Conservation (phyloP, 1,140 invertebrate species). For the Matsumurasca onukii region DNA sequence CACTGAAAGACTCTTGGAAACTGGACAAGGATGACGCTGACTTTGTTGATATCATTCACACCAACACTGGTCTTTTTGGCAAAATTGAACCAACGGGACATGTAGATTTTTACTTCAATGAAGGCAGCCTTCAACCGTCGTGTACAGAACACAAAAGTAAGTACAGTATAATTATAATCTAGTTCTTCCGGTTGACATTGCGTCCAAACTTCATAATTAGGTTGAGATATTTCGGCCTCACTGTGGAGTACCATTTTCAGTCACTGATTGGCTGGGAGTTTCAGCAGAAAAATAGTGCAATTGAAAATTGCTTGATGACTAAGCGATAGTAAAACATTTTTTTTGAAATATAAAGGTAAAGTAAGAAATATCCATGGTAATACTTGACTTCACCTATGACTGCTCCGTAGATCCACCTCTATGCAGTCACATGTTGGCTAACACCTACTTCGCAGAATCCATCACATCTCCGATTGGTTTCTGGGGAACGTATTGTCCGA, state of each 20-base stretch:
- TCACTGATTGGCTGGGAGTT: too few relatives aligned
- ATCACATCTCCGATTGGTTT: slow-evolving; percentile 63
- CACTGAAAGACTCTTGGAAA: slow-evolving; percentile 56
- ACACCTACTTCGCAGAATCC: slow-evolving; percentile 71
- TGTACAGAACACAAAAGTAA: slow-evolving; percentile 47
- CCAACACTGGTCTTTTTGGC: slow-evolving; percentile 67
- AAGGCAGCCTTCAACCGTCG: slow-evolving; percentile 66
- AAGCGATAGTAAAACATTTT: too few relatives aligned
- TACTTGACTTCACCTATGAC: too few relatives aligned
- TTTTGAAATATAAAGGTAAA: too few relatives aligned
- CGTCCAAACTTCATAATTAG: too few relatives aligned
- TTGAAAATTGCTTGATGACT: too few relatives aligned
- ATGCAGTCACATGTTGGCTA: slow-evolving; percentile 68
- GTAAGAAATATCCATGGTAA: too few relatives aligned
- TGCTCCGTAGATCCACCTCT: slow-evolving; percentile 50
- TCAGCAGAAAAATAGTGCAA: too few relatives aligned
- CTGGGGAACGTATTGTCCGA: slow-evolving; percentile 65
- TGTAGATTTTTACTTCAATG: slow-evolving; percentile 74
- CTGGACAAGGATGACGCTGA: slow-evolving; percentile 68
- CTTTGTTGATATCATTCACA: slow-evolving; percentile 76
- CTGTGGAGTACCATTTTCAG: too few relatives aligned
- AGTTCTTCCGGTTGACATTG: too few relatives aligned
- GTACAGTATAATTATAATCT: too few relatives aligned
- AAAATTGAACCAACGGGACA: slow-evolving; percentile 64
- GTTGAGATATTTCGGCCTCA: too few relatives aligned